Conservation (phyloP, 2,113 vertebrate genomes). For the Sinosuthora webbiana region DNA sequence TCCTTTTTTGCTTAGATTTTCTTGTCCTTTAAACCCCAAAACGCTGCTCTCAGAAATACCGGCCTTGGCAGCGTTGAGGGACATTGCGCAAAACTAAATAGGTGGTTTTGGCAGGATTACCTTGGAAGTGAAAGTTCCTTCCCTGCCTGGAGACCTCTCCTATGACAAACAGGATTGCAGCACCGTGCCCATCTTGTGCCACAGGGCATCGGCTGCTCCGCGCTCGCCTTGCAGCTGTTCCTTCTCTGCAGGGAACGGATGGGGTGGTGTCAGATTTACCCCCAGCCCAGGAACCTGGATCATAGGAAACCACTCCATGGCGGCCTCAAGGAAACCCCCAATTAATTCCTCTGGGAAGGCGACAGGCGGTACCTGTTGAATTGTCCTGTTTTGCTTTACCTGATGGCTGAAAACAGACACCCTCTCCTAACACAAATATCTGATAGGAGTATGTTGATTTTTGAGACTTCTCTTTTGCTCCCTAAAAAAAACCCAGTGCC, state of each 20-base stretch:
- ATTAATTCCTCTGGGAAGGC: neutral
- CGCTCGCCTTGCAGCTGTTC: rapidly evolving
- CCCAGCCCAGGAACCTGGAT: neutral
- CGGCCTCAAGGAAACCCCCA: neutral
- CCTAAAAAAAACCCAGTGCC: neutral
- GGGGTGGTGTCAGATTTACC: neutral
- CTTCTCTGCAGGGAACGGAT: neutral
- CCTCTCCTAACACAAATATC: neutral
- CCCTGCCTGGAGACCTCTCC: neutral
- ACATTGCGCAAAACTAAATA: neutral
- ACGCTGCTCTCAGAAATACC: neutral
- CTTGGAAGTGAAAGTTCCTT: neutral
- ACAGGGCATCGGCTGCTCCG: rapidly evolving
- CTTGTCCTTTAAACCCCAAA: neutral
- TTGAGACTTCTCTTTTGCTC: neutral
- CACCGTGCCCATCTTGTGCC: rapidly evolving
- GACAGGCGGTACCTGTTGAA: neutral
- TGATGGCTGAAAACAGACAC: neutral
- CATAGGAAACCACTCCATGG: neutral
- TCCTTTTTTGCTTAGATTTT: neutral
- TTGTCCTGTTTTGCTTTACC: neutral
- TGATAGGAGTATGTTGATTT: neutral
- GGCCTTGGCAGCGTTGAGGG: neutral
- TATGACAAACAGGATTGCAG: rapidly evolving
- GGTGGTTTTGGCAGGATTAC: neutral